These are phyloP conservation scores for Apaloderma vittatum DNA, from an alignment of 2,113 vertebrate genomes.

Conservation along the genomic window DNA sequence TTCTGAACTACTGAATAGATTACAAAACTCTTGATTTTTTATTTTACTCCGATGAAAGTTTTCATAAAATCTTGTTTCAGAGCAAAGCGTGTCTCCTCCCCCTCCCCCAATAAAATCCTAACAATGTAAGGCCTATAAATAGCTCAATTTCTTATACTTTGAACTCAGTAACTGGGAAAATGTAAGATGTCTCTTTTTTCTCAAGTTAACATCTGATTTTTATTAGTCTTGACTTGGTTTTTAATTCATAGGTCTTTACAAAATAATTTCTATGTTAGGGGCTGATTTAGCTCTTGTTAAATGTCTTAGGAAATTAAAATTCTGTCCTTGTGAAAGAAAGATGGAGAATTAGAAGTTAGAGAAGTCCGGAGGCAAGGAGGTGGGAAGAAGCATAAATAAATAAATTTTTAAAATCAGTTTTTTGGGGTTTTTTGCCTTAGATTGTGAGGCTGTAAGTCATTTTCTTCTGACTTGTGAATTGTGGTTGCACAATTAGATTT, in stretches of 20 bases:
- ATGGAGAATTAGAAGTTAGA: neutral
- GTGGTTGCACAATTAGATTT: neutral
- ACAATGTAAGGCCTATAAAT: neutral
- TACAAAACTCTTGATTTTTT: neutral
- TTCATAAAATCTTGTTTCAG: neutral
- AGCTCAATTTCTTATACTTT: neutral
- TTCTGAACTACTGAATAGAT: slow-evolving; percentile 10
- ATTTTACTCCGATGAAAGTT: neutral
- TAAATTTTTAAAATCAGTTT: neutral
- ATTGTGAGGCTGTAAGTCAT: neutral
- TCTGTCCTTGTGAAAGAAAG: neutral
- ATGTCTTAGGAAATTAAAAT: neutral
- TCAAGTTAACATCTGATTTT: neutral
- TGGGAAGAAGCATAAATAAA: neutral
- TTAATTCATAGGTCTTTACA: neutral
- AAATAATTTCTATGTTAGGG: neutral
- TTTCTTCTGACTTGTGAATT: neutral
- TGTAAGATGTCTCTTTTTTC: neutral
- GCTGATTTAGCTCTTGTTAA: neutral
- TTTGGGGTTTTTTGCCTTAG: accelerated
- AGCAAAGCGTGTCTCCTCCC: neutral
- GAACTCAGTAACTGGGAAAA: neutral
- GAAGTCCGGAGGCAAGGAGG: neutral
- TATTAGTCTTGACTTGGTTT: neutral
- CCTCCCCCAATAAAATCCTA: neutral